phyloP scores from a whole-genome alignment of 2,797 vertebrate species.

The Typhlichthys eigenmanni region DNA sequence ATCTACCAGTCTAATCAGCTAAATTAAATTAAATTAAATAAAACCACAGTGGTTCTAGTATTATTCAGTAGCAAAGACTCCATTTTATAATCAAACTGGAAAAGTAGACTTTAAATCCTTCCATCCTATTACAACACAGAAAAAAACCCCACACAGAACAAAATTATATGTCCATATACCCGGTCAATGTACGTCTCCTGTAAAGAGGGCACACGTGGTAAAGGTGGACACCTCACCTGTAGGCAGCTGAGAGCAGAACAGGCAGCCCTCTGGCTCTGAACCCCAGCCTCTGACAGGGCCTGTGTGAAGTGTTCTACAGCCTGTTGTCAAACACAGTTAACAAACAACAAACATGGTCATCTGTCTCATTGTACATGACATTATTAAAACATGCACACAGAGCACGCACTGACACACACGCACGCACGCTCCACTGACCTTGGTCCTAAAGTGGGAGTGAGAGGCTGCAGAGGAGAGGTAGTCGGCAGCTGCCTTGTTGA shows the following conservation, averaged over 20 bases:
- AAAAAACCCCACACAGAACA: neutral
- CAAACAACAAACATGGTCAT: neutral
- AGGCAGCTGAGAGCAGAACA: slow-evolving; percentile 90
- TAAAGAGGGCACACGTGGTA: neutral
- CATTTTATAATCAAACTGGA: no score
- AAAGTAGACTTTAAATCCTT: no score
- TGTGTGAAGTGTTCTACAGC: slow-evolving; percentile 92
- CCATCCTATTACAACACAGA: no score
- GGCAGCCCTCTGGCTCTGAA: slow-evolving; percentile 86
- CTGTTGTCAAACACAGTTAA: slow-evolving; percentile 67
- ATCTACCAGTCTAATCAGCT: no score
- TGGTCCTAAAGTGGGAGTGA: slow-evolving; percentile 84
- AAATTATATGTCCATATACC: neutral
- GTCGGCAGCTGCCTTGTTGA: slow-evolving; percentile 78
- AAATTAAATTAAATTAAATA: no score
- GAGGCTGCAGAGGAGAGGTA: slow-evolving; percentile 83
- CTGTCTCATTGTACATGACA: neutral
- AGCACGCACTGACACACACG: neutral
- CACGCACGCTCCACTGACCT: slow-evolving; percentile 74
- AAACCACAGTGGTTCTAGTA: no score
- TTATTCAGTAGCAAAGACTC: no score
- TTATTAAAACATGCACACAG: slow-evolving; percentile 2
- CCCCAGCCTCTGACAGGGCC: slow-evolving; percentile 85
- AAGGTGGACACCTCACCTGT: slow-evolving; percentile 77
- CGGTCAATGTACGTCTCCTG: neutral